Percentiles rank a stretch among this genome's conserved stretches.
Evolutionary conservation across 2,888 invertebrate genomes (phyloP).

Genomic region (Chrysodeixis includens): DNA sequence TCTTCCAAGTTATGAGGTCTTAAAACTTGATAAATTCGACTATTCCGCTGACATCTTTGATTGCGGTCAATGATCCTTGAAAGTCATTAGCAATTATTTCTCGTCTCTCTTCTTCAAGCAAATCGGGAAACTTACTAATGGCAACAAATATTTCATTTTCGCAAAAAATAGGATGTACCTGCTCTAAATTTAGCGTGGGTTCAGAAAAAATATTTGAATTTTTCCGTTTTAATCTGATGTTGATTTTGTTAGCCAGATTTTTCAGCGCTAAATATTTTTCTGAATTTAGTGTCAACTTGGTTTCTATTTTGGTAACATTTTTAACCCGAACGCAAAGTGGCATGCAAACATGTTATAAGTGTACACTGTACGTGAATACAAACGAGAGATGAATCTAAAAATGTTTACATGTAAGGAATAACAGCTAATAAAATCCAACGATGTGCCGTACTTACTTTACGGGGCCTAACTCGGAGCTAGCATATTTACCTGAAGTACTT

Average conservation of each 20-base stretch:
- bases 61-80: slow-evolving; percentile 31
- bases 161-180: slow-evolving; percentile 29
- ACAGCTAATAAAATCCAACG: not conserved
- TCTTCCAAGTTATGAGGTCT: slow-evolving; percentile 8
- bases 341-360: not conserved
- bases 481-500: not conserved
- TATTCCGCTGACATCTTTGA: slow-evolving; percentile 23
- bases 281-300: slow-evolving; percentile 3
- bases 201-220: slow-evolving; percentile 34
- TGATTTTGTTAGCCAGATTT: slow-evolving; percentile 8
- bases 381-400: not conserved
- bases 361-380: not conserved
- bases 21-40: slow-evolving; percentile 25
- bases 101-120: slow-evolving; percentile 29
- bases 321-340: not conserved
- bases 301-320: slow-evolving; percentile 21
- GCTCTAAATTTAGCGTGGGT: slow-evolving; percentile 39
- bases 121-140: slow-evolving; percentile 36
- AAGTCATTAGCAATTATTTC: slow-evolving; percentile 40
- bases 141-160: slow-evolving; percentile 37
- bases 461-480: not conserved
- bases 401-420: not conserved
- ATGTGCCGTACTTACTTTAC: not conserved
- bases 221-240: slow-evolving; percentile 25
- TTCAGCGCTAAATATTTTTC: slow-evolving; percentile 7